phyloP scores from a whole-genome alignment of 2,113 vertebrate species.

The Pelusios castaneus region DNA sequence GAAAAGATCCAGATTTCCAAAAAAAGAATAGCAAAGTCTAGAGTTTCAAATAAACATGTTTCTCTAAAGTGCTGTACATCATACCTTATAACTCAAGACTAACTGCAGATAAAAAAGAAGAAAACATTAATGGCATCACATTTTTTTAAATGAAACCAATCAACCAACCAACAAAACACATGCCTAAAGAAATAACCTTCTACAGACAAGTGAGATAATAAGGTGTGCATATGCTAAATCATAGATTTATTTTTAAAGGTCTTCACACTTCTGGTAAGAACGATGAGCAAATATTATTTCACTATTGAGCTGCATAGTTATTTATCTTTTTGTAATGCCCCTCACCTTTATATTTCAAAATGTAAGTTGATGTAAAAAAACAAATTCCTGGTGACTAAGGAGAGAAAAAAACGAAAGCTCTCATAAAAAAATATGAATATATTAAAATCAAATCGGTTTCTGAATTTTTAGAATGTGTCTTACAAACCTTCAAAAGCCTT shows the following conservation, averaged over 20 bases:
- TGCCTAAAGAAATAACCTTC: not conserved
- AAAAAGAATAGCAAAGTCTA: not conserved
- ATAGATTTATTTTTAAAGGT: not conserved
- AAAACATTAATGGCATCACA: not conserved
- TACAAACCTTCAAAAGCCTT: not conserved
- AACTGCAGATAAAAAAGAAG: not conserved
- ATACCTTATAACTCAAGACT: not conserved
- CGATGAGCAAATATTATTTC: not conserved
- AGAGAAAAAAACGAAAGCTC: not conserved
- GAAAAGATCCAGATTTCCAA: not conserved
- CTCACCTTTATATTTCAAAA: not conserved
- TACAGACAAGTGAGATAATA: not conserved
- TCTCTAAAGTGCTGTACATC: not conserved
- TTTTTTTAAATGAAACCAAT: not conserved
- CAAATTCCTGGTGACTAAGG: not conserved
- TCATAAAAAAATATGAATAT: rapidly evolving
- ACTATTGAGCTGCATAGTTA: not conserved
- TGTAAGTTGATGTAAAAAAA: not conserved
- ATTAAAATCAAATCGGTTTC: not conserved
- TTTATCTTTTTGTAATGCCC: not conserved
- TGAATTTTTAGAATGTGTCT: rapidly evolving
- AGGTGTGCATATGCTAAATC: not conserved
- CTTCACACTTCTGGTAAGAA: not conserved
- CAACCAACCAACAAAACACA: not conserved
- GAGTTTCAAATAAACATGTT: not conserved